Evolutionary conservation across 2,888 invertebrate genomes (phyloP), one percentile per base, ranked within the genome.

Genomic region (Ophioninae sp.): DNA sequence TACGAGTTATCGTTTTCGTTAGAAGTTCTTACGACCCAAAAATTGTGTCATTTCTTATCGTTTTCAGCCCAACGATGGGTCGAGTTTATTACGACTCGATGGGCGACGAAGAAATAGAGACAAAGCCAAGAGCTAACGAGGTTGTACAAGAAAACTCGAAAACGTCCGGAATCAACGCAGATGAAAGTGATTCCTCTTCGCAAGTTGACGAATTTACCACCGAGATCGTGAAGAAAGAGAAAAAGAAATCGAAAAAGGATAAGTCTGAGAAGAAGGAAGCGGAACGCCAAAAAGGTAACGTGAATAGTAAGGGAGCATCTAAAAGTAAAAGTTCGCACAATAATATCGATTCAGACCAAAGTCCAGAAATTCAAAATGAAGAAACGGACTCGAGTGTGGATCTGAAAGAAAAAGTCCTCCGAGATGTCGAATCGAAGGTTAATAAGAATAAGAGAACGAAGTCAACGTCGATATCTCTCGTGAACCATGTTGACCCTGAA

Each of bases 361-460:
- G 30, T 67, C 50, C 44, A 62, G 68, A 76, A 76, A 30, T 17
- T 62, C 50, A 77, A 81, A 57, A 61, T 65, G 72, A 78, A 61
- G 82, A 82, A 59, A 37, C 67, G 59, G 69, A 73, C 20, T 41
- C 74, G 8, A 65, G 65, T 7, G 37, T 23, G 5, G 78, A 81
- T 20, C 57, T 78, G 3, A 77, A 82, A 20, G 59, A 67, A 39
- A 44, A 30, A 56, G 30, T 77, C 41, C 1, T 68, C 7, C 20
- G 41, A 13, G 65, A 21, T 0, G 6, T n/a, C 2, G 44, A 13
- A 7, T 30, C 57, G 61, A 21, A 10, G 13, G 64, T 44, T 56
- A 65, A 39, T 8, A 81, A 68, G 10, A 44, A 20, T 5, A 68
- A 56, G 7, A 77, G 50, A 39, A 17, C 7, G 73, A 68, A 78